Evolutionary conservation across 2,888 invertebrate genomes (phyloP).

Genomic region (Oscheius sp.): DNA sequence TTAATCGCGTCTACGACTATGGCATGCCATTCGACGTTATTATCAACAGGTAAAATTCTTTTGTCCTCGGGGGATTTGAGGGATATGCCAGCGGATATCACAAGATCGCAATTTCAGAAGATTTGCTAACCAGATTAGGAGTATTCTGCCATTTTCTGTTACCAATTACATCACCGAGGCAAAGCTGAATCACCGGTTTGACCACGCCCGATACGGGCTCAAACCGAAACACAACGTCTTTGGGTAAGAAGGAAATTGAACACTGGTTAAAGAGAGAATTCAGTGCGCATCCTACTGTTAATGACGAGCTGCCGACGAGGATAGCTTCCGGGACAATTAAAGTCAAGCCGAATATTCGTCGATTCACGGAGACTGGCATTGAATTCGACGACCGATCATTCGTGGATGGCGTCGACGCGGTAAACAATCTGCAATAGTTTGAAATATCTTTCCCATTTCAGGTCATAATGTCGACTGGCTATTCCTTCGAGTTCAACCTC

Average conservation of each 20-base stretch:
- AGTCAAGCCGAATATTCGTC: slow-evolving; percentile 61
- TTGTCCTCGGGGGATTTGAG: background rate
- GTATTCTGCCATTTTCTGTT: slow-evolving; percentile 46
- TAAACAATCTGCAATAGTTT: slow-evolving; percentile 25
- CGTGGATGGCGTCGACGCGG: slow-evolving; percentile 63
- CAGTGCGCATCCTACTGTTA: slow-evolving; percentile 70
- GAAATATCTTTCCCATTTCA: slow-evolving; percentile 30
- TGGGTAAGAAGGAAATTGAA: slow-evolving; percentile 30
- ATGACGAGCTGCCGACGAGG: slow-evolving; percentile 76
- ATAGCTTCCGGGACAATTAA: slow-evolving; percentile 72
- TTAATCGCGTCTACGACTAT: slow-evolving; percentile 74
- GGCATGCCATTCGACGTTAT: slow-evolving; percentile 61
- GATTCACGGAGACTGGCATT: slow-evolving; percentile 61
- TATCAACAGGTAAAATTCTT: slow-evolving; percentile 47
- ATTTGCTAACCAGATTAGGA: background rate
- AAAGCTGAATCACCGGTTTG: slow-evolving; percentile 56
- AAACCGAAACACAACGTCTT: slow-evolving; percentile 73
- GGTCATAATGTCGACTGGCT: slow-evolving; percentile 75
- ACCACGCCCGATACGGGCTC: slow-evolving; percentile 74
- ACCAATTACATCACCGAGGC: slow-evolving; percentile 53
- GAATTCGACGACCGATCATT: slow-evolving; percentile 64
- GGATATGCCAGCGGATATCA: background rate
- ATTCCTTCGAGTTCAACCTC: slow-evolving; percentile 74
- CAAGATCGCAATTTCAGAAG: slow-evolving; percentile 11
- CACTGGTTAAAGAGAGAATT: background rate